Conservation (phyloP, 2,888 invertebrate genomes). For the Drosophila buzzatii region DNA sequence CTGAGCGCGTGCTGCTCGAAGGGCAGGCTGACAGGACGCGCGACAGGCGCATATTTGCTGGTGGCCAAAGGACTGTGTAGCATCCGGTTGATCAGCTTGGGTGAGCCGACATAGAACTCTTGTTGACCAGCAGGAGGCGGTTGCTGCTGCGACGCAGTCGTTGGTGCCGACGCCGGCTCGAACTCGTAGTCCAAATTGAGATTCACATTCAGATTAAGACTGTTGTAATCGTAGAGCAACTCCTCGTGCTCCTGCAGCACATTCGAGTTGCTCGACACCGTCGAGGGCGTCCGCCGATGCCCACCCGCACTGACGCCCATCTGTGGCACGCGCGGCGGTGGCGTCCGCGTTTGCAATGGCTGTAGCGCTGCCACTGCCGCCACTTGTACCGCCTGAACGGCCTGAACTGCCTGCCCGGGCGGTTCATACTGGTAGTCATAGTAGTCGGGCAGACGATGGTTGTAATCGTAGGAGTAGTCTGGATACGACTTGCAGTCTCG, state of each 20-base stretch:
- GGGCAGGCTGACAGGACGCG: constrained; percentile 85
- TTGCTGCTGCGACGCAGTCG: background rate
- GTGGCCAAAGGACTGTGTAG: constrained; percentile 77
- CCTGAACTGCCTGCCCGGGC: constrained; percentile 36
- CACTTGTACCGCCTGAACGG: constrained; percentile 27
- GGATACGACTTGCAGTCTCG: constrained; percentile 85
- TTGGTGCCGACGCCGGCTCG: constrained; percentile 15
- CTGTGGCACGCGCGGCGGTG: constrained; percentile 84
- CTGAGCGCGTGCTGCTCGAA: constrained; percentile 83
- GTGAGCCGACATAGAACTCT: constrained; percentile 79
- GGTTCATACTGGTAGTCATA: constrained; percentile 83
- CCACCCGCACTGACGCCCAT: constrained; percentile 85
- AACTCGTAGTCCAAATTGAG: constrained; percentile 55
- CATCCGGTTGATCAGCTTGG: constrained; percentile 77
- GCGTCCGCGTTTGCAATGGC: constrained; percentile 75
- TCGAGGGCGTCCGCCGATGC: constrained; percentile 92
- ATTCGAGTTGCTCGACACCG: constrained; percentile 87
- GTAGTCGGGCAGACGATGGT: constrained; percentile 83
- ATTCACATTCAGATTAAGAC: constrained; percentile 69
- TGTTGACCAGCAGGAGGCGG: constrained; percentile 74
- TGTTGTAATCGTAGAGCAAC: constrained; percentile 81
- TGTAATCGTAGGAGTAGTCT: constrained; percentile 84
- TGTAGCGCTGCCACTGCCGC: constrained; percentile 52
- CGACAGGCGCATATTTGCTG: constrained; percentile 68
- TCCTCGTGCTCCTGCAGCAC: constrained; percentile 85